phyloP scores from a whole-genome alignment of 2,797 vertebrate genomes.

The Labroides dimidiatus region DNA sequence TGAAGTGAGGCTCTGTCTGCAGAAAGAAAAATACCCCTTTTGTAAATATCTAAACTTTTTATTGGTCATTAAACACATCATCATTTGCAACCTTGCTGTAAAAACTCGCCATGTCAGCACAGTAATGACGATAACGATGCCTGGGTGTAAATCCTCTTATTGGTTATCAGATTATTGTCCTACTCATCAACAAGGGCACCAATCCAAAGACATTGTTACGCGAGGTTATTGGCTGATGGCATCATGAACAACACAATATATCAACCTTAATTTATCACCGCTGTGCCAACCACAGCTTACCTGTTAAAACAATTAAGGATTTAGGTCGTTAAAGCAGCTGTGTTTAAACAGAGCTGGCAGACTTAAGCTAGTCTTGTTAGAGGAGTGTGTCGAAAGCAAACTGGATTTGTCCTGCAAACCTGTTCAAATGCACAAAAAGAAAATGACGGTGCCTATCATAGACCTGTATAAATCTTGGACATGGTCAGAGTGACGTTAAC shows the following conservation, averaged over 20 bases:
- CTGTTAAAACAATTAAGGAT: conserved; percentile 47
- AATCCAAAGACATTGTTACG: conserved; percentile 14
- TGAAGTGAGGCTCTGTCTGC: not conserved
- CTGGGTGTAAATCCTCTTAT: conserved; percentile 53
- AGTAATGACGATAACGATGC: conserved; percentile 17
- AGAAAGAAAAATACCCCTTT: conserved; percentile 1
- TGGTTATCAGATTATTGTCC: conserved; percentile 52
- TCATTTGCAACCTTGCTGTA: too few species aligned
- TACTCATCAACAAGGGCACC: conserved; percentile 33
- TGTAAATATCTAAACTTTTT: too few species aligned
- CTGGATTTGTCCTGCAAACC: conserved; percentile 29
- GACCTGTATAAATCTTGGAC: not conserved
- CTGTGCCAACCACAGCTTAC: conserved; percentile 6
- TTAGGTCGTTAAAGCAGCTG: conserved; percentile 34
- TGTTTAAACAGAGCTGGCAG: conserved; percentile 52
- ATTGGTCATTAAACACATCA: too few species aligned
- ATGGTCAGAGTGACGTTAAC: too few species aligned
- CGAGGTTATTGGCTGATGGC: not conserved
- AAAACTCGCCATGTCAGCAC: too few species aligned
- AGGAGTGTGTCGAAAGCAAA: conserved; percentile 27
- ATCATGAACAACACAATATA: not conserved
- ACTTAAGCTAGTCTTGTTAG: conserved; percentile 45
- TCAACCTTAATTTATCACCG: conserved; percentile 24
- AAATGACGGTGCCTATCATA: too few species aligned
- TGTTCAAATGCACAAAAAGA: not conserved